A percentile compares a stretch with the other conserved stretches of the same genome.
phyloP scores from a whole-genome alignment of 2,113 vertebrate genomes.

The Microcebus ravelobensis region DNA sequence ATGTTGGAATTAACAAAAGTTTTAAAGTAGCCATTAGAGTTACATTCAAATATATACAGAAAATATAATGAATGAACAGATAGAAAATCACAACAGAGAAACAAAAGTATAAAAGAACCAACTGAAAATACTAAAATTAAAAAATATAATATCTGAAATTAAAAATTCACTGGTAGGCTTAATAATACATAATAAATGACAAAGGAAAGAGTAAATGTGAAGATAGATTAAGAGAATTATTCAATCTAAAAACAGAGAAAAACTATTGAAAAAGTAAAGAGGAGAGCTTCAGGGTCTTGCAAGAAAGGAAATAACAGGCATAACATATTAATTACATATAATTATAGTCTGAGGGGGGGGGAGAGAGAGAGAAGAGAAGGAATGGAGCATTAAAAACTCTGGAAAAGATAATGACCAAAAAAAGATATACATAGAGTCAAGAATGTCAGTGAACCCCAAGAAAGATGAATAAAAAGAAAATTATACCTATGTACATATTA shows the following conservation, averaged over 20 bases:
- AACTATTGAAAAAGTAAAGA: neutral
- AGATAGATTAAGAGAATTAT: constrained; percentile 9
- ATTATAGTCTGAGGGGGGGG: neutral
- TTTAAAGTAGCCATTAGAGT: constrained; percentile 16
- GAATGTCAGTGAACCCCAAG: neutral
- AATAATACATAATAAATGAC: neutral
- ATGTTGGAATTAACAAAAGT: neutral
- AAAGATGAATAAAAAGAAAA: constrained; percentile 2
- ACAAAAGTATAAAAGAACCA: neutral
- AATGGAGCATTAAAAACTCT: neutral
- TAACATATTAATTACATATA: neutral
- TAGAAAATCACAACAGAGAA: constrained; percentile 21
- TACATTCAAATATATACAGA: neutral
- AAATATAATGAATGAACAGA: neutral
- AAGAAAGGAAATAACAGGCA: neutral
- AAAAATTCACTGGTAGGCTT: neutral
- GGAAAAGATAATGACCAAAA: neutral
- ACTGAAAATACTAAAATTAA: constrained; percentile 12
- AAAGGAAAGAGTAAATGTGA: constrained; percentile 1
- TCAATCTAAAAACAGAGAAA: neutral
- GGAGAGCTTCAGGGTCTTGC: neutral
- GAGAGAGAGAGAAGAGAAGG: neutral
- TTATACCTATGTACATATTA: neutral
- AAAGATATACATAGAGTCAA: neutral
- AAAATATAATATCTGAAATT: constrained; percentile 14